A percentile compares a stretch with the other conserved stretches of the same genome.
These are phyloP conservation scores for Symphodus melops DNA, from an alignment of 2,113 vertebrate species.

Conservation along the genomic window DNA sequence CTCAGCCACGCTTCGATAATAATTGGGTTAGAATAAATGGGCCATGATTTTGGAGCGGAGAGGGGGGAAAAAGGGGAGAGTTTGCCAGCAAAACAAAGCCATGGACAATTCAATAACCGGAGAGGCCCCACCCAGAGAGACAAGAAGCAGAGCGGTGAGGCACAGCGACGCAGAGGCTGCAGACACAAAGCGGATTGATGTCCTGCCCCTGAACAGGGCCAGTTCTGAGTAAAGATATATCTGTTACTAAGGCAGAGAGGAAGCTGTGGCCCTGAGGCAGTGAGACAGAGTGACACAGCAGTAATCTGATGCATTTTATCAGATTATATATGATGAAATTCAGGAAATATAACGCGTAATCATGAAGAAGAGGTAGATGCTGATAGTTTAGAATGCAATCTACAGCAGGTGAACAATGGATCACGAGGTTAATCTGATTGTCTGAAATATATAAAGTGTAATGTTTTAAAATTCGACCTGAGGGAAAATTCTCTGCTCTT, in stretches of 20 bases:
- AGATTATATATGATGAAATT: constrained; percentile 24
- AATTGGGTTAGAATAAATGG: constrained; percentile 83
- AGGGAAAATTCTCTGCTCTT: neutral
- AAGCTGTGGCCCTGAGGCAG: constrained; percentile 40
- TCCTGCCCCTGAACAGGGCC: constrained; percentile 56
- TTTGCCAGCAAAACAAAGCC: constrained; percentile 66
- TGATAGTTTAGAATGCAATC: neutral
- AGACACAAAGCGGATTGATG: constrained; percentile 71
- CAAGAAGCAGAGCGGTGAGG: constrained; percentile 52
- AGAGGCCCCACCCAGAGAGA: constrained; percentile 56
- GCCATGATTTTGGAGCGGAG: constrained; percentile 75
- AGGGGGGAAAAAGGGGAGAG: constrained; percentile 35
- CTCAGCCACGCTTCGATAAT: constrained; percentile 79
- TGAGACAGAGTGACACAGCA: constrained; percentile 61
- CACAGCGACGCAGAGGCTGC: constrained; percentile 53
- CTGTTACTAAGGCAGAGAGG: constrained; percentile 52
- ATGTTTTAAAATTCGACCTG: neutral
- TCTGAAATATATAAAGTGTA: neutral
- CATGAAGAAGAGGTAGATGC: neutral
- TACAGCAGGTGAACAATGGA: neutral
- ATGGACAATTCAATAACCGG: constrained; percentile 66
- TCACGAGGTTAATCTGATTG: neutral
- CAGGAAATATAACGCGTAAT: constrained; percentile 6
- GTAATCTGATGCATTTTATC: constrained; percentile 42
- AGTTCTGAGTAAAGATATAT: constrained; percentile 72